Conservation (phyloP, 2,888 invertebrate genomes). For the Drosophila bunnanda region DNA sequence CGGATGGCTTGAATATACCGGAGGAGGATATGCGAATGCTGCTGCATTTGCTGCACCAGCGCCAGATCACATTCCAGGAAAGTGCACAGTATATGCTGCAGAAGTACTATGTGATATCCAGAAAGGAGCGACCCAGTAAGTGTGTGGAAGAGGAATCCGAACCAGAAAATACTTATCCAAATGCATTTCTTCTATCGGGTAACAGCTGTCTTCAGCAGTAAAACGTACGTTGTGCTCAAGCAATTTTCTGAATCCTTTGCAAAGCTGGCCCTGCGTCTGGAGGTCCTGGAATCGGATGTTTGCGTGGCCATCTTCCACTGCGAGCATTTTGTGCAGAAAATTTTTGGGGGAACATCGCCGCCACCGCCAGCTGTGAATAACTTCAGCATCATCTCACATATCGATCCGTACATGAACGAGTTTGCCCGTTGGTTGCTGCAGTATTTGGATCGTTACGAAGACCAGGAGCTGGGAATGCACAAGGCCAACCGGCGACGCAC, state of each 20-base stretch:
- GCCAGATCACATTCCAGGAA: constrained; percentile 62
- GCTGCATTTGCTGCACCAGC: constrained; percentile 71
- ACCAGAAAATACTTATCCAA: neutral
- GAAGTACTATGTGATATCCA: constrained; percentile 85
- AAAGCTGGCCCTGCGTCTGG: constrained; percentile 80
- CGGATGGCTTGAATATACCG: constrained; percentile 76
- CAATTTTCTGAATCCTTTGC: constrained; percentile 84
- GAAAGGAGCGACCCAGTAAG: constrained; percentile 83
- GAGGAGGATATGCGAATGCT: constrained; percentile 78
- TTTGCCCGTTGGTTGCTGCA: constrained; percentile 79
- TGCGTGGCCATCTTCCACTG: constrained; percentile 80
- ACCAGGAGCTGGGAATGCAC: constrained; percentile 21
- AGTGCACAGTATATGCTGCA: constrained; percentile 83
- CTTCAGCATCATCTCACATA: constrained; percentile 70
- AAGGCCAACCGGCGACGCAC: constrained; percentile 23
- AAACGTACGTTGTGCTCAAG: constrained; percentile 77
- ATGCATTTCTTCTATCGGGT: neutral
- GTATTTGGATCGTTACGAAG: constrained; percentile 68
- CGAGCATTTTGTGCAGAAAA: constrained; percentile 77
- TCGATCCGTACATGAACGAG: constrained; percentile 77
- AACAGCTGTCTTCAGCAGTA: constrained; percentile 80
- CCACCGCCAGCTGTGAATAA: constrained; percentile 70
- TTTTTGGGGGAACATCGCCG: constrained; percentile 66
- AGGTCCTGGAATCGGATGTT: constrained; percentile 80
- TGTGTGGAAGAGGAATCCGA: neutral